Percentiles rank a stretch among this genome's conserved stretches.
phyloP scores from a whole-genome alignment of 2,888 invertebrate genomes.

The Andrena flavipes region DNA sequence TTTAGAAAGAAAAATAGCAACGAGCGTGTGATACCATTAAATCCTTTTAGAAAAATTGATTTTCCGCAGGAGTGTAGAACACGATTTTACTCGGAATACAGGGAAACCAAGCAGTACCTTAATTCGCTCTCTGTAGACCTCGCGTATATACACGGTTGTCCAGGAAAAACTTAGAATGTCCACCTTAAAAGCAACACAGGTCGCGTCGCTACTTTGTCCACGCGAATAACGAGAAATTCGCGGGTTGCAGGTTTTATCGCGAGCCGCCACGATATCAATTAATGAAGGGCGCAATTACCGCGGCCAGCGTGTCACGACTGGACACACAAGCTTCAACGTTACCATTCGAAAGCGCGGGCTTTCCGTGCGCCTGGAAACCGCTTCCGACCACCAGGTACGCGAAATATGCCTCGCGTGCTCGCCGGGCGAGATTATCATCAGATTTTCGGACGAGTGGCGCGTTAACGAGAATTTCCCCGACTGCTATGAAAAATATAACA shows the following conservation, averaged over 20 bases:
- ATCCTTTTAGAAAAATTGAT: no score
- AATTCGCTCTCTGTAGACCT: no score
- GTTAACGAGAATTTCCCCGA: slow-evolving; percentile 19
- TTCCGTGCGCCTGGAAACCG: not conserved
- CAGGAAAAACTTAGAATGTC: no score
- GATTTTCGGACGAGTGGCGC: slow-evolving; percentile 8
- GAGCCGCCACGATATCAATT: slow-evolving; percentile 27
- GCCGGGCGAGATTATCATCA: slow-evolving; percentile 1
- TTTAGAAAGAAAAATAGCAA: not conserved
- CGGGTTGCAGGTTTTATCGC: slow-evolving; percentile 14
- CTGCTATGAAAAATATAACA: not conserved
- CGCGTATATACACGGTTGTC: no score
- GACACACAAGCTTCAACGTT: slow-evolving; percentile 7
- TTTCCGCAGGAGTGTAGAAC: no score
- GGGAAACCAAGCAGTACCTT: no score
- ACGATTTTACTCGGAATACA: no score
- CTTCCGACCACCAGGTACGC: not conserved
- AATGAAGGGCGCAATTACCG: slow-evolving; percentile 17
- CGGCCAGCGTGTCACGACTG: not conserved
- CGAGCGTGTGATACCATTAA: no score
- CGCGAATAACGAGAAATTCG: not conserved
- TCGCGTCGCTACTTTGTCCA: not conserved
- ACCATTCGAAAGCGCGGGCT: not conserved
- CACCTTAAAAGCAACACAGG: no score
- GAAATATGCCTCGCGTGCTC: not conserved